Conservation (phyloP, 2,888 invertebrate genomes). For the Nowickia ferox region DNA sequence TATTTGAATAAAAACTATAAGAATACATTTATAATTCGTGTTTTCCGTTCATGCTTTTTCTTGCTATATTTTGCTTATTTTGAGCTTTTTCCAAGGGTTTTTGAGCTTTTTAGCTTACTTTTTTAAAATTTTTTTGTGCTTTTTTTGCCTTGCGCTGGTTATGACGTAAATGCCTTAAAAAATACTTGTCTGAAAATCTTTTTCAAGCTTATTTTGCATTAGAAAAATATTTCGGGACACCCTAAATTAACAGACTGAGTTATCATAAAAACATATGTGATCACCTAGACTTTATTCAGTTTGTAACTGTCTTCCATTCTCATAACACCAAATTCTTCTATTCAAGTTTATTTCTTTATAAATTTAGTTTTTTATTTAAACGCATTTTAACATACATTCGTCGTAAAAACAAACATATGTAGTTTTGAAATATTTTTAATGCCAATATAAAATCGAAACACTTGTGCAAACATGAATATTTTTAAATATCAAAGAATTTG, state of each 20-base stretch:
- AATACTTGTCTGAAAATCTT: too few species aligned
- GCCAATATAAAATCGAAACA: constrained; percentile 31
- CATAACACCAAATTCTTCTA: background rate
- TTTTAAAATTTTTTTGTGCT: too few species aligned
- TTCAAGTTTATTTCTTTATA: background rate
- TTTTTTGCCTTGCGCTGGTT: too few species aligned
- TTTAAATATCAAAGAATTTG: background rate
- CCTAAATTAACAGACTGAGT: background rate
- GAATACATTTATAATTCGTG: too few species aligned
- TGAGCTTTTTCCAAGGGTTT: too few species aligned
- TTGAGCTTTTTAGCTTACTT: too few species aligned
- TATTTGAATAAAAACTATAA: too few species aligned
- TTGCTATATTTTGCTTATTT: too few species aligned
- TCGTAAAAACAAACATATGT: constrained; percentile 20
- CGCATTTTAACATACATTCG: constrained; percentile 16
- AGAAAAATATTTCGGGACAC: background rate
- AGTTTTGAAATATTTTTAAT: background rate
- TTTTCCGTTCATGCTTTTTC: too few species aligned
- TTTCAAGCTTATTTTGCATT: background rate
- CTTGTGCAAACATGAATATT: constrained; percentile 19
- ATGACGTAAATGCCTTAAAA: too few species aligned
- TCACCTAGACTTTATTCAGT: constrained; percentile 47
- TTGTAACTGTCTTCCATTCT: constrained; percentile 5
- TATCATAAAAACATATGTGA: constrained; percentile 17
- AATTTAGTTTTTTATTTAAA: background rate